Conservation (phyloP, 2,113 vertebrate species). For the Progne subis region DNA sequence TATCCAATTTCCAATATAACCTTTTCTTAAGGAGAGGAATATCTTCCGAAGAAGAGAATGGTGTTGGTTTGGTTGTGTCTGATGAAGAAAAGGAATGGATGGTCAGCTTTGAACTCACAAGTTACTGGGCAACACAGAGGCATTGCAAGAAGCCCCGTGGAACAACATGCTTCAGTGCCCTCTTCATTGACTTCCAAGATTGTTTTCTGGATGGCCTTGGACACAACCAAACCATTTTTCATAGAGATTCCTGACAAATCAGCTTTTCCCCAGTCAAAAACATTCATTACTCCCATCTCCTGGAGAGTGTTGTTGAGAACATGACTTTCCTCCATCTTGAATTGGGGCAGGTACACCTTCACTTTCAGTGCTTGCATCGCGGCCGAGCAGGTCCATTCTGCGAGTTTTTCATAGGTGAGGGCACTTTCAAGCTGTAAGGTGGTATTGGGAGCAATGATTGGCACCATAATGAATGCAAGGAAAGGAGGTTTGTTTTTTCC, state of each 20-base stretch:
- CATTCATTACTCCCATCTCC: slow-evolving; percentile 59
- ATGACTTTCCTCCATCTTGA: slow-evolving; percentile 71
- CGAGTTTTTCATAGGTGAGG: slow-evolving; percentile 54
- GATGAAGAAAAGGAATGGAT: slow-evolving; percentile 73
- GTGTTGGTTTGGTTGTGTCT: slow-evolving; percentile 50
- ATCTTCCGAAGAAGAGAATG: slow-evolving; percentile 73
- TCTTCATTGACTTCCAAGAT: slow-evolving; percentile 71
- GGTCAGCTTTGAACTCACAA: slow-evolving; percentile 65
- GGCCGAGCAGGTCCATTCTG: slow-evolving; percentile 37
- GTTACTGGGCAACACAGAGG: not conserved
- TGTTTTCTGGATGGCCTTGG: slow-evolving; percentile 70
- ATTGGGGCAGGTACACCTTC: slow-evolving; percentile 68
- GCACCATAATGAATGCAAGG: not conserved
- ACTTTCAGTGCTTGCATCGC: slow-evolving; percentile 54
- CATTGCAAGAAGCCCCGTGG: slow-evolving; percentile 12
- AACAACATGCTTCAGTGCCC: slow-evolving; percentile 60
- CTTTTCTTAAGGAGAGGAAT: slow-evolving; percentile 57
- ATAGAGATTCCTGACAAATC: slow-evolving; percentile 75
- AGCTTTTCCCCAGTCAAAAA: slow-evolving; percentile 69
- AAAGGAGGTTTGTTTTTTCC: not conserved
- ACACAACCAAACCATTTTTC: slow-evolving; percentile 62
- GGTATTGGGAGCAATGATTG: not conserved
- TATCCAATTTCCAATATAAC: not conserved
- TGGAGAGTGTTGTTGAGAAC: slow-evolving; percentile 52
- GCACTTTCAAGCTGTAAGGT: slow-evolving; percentile 56